Conservation (phyloP, 2,113 vertebrate species). For the Columba livia region DNA sequence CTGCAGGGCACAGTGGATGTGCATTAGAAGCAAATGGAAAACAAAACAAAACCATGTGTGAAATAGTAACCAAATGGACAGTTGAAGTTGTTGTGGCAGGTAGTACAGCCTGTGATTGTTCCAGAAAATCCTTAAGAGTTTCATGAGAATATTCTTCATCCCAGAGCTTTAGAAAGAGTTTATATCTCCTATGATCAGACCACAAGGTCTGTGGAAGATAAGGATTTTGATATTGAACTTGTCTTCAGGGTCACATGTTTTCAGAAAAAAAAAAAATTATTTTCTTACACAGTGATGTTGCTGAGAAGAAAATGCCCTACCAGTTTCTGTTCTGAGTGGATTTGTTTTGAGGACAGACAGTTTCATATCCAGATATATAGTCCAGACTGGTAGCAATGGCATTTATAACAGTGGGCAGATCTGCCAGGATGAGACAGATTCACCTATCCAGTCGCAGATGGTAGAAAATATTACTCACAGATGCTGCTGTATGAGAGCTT, state of each 20-base stretch:
- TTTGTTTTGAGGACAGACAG: conserved; percentile 10
- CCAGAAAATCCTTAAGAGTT: background rate
- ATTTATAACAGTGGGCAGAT: conserved; percentile 47
- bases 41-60: background rate
- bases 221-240: background rate
- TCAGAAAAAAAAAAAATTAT: background rate
- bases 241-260: background rate
- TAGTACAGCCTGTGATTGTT: background rate
- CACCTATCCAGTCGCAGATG: conserved; percentile 67
- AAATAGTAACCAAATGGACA: background rate
- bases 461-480: conserved; percentile 58
- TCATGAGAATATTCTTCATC: background rate
- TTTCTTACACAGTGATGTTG: fast-evolving
- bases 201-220: background rate
- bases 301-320: background rate
- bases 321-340: background rate
- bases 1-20: background rate
- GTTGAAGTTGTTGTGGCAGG: fast-evolving
- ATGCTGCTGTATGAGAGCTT: conserved; percentile 49
- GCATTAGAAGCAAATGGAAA: background rate
- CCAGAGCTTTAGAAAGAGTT: background rate
- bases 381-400: conserved; percentile 26
- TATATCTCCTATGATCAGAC: background rate
- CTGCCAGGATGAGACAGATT: conserved; percentile 54
- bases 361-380: background rate